Evolutionary conservation across 2,113 vertebrate species (phyloP).

Genomic region (Tapirus terrestris): DNA sequence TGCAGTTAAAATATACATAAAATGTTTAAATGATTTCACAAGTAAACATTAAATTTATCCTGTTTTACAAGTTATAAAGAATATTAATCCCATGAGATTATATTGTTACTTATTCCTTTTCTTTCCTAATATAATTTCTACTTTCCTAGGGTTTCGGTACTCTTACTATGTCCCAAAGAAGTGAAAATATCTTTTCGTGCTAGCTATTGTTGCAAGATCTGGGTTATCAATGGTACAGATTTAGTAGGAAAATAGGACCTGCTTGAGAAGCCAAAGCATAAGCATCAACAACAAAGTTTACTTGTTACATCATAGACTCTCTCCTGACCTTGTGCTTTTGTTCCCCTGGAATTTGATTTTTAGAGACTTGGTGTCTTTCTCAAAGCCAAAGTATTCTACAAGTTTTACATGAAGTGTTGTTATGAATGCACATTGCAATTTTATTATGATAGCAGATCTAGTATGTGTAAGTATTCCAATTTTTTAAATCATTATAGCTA

Average conservation of each 20-base stretch:
- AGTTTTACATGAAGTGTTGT: not conserved
- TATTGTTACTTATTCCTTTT: not conserved
- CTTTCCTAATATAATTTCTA: not conserved
- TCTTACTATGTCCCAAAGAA: not conserved
- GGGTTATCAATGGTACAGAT: not conserved
- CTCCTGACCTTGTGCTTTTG: too few species aligned
- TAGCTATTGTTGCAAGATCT: not conserved
- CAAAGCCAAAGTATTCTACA: not conserved
- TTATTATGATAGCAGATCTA: not conserved
- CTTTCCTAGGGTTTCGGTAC: fast-evolving
- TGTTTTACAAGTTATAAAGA: not conserved
- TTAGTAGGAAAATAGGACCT: not conserved
- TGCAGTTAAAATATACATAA: not conserved
- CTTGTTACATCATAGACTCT: not conserved
- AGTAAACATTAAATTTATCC: not conserved
- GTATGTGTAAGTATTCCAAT: not conserved
- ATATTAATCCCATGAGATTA: not conserved
- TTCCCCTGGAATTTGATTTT: not conserved
- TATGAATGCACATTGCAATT: not conserved
- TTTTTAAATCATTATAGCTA: not conserved
- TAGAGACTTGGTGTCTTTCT: not conserved
- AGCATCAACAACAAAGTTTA: not conserved
- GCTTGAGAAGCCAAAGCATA: not conserved
- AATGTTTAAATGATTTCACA: not conserved
- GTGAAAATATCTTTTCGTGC: not conserved